Evolutionary conservation across 1,140 invertebrate genomes (phyloP).

Genomic region (Brachionus manjavacas): DNA sequence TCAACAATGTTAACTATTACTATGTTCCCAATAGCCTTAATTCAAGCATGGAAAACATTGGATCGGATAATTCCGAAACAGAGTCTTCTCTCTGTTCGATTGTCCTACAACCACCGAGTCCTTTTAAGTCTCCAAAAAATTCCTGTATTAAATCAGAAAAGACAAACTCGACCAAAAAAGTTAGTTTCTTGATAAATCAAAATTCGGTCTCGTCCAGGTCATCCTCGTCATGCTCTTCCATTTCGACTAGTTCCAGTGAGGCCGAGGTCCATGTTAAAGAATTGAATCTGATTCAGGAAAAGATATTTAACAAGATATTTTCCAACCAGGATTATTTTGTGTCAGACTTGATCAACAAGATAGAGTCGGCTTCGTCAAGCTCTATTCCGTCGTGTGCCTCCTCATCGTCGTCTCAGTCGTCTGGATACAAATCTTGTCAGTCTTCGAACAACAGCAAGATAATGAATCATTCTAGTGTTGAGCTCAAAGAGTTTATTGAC

Average conservation of each 20-base stretch:
- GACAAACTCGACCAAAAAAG: neutral
- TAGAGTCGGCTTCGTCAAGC: neutral
- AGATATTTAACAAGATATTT: slow-evolving; percentile 28
- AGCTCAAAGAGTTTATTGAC: slow-evolving; percentile 21
- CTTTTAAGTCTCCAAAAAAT: slow-evolving; percentile 7
- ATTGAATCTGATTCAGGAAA: slow-evolving; percentile 3
- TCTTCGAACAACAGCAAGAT: neutral
- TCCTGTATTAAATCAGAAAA: neutral
- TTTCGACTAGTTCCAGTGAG: neutral
- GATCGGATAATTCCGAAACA: neutral
- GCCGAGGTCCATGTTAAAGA: neutral
- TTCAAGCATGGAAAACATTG: neutral
- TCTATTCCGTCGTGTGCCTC: slow-evolving; percentile 17
- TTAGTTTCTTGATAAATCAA: slow-evolving; percentile 20
- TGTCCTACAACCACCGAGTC: slow-evolving; percentile 2
- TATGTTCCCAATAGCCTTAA: neutral
- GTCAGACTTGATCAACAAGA: slow-evolving; percentile 3
- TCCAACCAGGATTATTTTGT: slow-evolving; percentile 26
- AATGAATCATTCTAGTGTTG: neutral
- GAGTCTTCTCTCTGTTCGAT: neutral
- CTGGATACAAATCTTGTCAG: neutral
- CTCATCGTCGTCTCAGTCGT: neutral
- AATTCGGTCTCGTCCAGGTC: neutral
- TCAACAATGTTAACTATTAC: slow-evolving; percentile 16
- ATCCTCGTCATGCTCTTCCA: neutral